Evolutionary conservation across 2,797 vertebrate species (phyloP).

Genomic region (Heliangelus exortis): DNA sequence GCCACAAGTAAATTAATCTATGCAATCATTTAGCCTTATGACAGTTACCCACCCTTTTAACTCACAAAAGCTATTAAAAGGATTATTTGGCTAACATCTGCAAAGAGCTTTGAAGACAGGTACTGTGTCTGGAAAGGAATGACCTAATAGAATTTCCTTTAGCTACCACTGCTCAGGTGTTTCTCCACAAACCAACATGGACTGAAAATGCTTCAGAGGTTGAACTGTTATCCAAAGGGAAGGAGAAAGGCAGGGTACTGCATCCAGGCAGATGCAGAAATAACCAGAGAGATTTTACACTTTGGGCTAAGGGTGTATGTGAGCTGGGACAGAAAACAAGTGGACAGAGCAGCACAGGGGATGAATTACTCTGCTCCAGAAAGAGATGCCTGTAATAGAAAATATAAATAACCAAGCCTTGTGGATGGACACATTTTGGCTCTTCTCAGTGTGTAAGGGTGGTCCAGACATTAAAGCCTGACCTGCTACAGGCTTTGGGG

Average conservation of each 20-base stretch:
- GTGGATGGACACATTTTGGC: not conserved
- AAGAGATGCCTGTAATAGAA: not conserved
- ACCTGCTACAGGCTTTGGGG: not conserved
- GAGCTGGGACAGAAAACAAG: not conserved
- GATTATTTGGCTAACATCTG: constrained; percentile 70
- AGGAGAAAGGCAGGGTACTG: not conserved
- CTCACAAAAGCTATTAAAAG: constrained; percentile 65
- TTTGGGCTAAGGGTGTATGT: fast-evolving
- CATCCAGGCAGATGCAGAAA: not conserved
- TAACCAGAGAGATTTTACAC: not conserved
- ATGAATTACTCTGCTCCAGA: not conserved
- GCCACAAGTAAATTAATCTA: constrained; percentile 68
- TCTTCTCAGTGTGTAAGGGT: not conserved
- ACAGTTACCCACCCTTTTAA: constrained; percentile 67
- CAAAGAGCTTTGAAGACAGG: constrained; percentile 54
- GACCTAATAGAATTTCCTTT: constrained; percentile 60
- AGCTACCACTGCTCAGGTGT: constrained; percentile 38
- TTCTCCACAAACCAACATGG: not conserved
- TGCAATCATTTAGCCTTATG: constrained; percentile 68
- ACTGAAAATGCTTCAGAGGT: not conserved
- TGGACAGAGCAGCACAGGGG: not conserved
- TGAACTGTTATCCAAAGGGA: not conserved
- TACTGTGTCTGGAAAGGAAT: constrained; percentile 42
- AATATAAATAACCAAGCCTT: not conserved
- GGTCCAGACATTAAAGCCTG: fast-evolving